These are phyloP conservation scores for Ellobium chinense DNA, from an alignment of 2,888 invertebrate species.

Conservation along the genomic window DNA sequence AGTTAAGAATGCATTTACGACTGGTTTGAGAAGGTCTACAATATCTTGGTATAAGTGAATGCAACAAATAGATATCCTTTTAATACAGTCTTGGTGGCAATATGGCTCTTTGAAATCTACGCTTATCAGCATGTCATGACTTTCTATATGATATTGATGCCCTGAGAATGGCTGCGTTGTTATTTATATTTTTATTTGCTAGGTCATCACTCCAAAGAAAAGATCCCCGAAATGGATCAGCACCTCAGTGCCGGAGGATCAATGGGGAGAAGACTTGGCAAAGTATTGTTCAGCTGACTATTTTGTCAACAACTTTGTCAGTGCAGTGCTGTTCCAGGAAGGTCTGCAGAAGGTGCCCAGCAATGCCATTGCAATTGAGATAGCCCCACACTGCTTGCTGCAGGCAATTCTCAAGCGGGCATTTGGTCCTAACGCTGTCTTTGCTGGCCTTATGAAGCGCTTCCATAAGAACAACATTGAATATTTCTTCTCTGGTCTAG, in stretches of 20 bases:
- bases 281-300: slow-evolving; percentile 93
- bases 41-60: too few relatives aligned
- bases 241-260: slow-evolving; percentile 92
- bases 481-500: slow-evolving; percentile 89
- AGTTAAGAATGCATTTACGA: too few relatives aligned
- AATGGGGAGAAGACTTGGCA: slow-evolving; percentile 89
- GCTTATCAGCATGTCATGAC: too few relatives aligned
- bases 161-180: too few relatives aligned
- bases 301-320: slow-evolving; percentile 96
- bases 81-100: too few relatives aligned
- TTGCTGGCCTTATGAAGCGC: slow-evolving; percentile 92
- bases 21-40: too few relatives aligned
- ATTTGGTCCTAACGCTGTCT: slow-evolving; percentile 86
- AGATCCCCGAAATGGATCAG: slow-evolving; percentile 93
- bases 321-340: slow-evolving; percentile 95
- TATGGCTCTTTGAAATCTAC: too few relatives aligned
- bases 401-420: slow-evolving; percentile 95
- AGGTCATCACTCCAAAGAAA: slow-evolving; percentile 90
- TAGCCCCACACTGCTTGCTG: slow-evolving; percentile 96
- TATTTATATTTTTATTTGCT: too few relatives aligned
- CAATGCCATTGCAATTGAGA: slow-evolving; percentile 92
- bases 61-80: too few relatives aligned
- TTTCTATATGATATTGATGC: too few relatives aligned
- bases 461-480: slow-evolving; percentile 87
- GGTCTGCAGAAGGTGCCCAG: slow-evolving; percentile 90